Base-by-base conservation (phyloP, 1,140 invertebrate genomes). In the Nautilus pompilius region DNA sequence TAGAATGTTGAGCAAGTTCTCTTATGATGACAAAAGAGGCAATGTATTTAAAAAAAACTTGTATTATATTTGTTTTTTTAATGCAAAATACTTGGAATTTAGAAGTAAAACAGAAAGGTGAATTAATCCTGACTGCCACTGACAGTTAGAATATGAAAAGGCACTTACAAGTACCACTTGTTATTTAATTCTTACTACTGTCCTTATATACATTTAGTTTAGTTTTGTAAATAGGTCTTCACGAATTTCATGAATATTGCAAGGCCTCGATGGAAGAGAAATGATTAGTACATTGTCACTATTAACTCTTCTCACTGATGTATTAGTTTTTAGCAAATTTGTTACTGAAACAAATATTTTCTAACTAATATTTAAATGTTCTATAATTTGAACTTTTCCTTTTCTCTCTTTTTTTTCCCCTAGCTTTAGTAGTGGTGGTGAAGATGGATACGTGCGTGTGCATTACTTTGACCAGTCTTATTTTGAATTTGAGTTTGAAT, bases 401-500 rank as follows among this genome's bases (percentile, higher is more conserved):
- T 22, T 55, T 51, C 34, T 59, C 17, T 53, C 15, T 65, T 72
- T 63, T 68, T 58, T 68, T 26, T 66, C 33, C 76, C 77, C 58
- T 72, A 84, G 93, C 80, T 98, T 96, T 80, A 91, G 92, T 58
- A 96, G 93, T 67, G 98, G 97, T 46, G 97, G 95, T 78, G 97
- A 99, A 87, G 98, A 99, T 83, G 98, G 98, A 87, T 99, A 96
- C 83, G 90, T 99, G 29, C 86, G 96, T 77, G 89, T 99, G 56
- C 95, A 99, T 82, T 90, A 89, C 75, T 98, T 99, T 83, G 98
- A 99, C 87, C 89, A 90, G 78, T 90, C 90, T 29, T 99, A 99
- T 84, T 96, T 93, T 83, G 95, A 99, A 75, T 98, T 96, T 83
- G 91, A 92, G 75, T 96, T 98, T 83, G 95, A 99, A 86, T 96